phyloP scores from a whole-genome alignment of 1,140 invertebrate genomes.

The Cotesia vestalis region DNA sequence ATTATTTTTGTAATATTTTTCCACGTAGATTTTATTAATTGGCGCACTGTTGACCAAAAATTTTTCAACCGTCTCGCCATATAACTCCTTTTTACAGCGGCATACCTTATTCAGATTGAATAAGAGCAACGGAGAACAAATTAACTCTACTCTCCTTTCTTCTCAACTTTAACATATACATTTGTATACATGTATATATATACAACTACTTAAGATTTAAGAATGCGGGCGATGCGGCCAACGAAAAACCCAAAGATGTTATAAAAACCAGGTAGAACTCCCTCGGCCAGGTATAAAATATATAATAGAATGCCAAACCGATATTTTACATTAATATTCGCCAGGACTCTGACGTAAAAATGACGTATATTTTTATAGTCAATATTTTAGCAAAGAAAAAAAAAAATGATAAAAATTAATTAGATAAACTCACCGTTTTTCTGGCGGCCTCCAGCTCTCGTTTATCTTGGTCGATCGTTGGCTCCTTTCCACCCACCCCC shows the following conservation, averaged over 20 bases:
- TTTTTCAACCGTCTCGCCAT: slow-evolving; percentile 15
- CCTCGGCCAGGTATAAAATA: too few relatives aligned
- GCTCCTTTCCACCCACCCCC: slow-evolving; percentile 8
- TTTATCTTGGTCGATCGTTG: slow-evolving; percentile 16
- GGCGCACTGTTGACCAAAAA: slow-evolving; percentile 9
- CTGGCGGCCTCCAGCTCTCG: slow-evolving; percentile 24
- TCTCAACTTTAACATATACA: not conserved
- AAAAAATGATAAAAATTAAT: slow-evolving; percentile 19
- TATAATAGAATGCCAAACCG: too few relatives aligned
- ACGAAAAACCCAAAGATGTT: too few relatives aligned
- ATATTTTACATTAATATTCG: not conserved
- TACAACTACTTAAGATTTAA: not conserved
- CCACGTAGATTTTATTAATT: not conserved
- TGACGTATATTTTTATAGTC: too few relatives aligned
- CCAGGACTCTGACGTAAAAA: not conserved
- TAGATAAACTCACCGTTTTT: slow-evolving; percentile 26
- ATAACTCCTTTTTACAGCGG: slow-evolving; percentile 26
- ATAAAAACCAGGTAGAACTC: too few relatives aligned
- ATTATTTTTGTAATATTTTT: not conserved
- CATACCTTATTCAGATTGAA: slow-evolving; percentile 22
- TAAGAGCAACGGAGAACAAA: not conserved
- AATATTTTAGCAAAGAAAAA: too few relatives aligned
- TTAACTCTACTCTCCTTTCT: not conserved
- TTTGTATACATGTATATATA: slow-evolving; percentile 2
- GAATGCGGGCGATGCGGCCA: too few relatives aligned